phyloP scores from a whole-genome alignment of 2,113 vertebrate species.

The Lamprotornis superbus region DNA sequence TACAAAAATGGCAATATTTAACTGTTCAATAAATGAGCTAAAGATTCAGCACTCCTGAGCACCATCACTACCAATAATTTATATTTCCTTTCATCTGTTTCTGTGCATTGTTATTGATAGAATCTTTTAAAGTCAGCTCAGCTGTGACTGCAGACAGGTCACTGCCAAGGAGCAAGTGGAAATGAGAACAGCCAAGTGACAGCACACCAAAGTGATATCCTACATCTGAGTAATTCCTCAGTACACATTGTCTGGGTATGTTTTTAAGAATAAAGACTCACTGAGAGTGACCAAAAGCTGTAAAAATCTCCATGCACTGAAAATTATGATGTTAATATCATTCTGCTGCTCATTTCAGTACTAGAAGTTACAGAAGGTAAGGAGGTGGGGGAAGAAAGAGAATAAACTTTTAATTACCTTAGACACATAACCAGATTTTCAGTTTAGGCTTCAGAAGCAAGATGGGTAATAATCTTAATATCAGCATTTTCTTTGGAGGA shows the following conservation, averaged over 20 bases:
- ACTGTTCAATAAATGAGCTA: background rate
- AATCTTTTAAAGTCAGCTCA: background rate
- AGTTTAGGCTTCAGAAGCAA: background rate
- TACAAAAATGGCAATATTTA: background rate
- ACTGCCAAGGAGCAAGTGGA: background rate
- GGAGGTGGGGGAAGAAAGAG: background rate
- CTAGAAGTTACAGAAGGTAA: background rate
- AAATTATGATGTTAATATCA: rapidly evolving
- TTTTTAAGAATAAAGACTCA: background rate
- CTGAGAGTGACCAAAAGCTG: background rate
- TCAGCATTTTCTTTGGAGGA: background rate
- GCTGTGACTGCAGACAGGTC: background rate
- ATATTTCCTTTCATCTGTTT: background rate
- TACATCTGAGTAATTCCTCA: background rate
- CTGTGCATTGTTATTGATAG: background rate
- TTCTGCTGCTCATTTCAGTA: background rate
- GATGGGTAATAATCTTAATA: background rate
- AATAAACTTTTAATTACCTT: background rate
- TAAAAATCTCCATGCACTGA: background rate
- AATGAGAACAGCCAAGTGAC: background rate
- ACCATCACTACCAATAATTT: background rate
- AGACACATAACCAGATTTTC: background rate
- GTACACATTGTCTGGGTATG: rapidly evolving
- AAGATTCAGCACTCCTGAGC: background rate
- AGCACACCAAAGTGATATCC: background rate